These are phyloP conservation scores for Alsophila aescularia DNA, from an alignment of 2,888 invertebrate species.

Conservation along the genomic window DNA sequence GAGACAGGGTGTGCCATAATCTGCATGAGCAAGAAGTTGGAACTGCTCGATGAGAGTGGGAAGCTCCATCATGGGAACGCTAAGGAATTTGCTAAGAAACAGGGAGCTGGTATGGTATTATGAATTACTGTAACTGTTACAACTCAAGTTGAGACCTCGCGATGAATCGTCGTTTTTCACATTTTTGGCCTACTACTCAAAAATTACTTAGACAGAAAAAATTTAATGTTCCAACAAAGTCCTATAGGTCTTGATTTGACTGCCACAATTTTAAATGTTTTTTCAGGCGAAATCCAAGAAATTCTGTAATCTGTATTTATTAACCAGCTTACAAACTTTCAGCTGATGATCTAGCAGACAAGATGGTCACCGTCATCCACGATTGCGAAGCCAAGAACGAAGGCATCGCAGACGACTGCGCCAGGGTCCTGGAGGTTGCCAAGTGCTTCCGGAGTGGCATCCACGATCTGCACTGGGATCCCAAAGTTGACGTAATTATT, in stretches of 20 bases:
- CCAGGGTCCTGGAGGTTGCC: slow-evolving; percentile 60
- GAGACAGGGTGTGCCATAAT: slow-evolving; percentile 63
- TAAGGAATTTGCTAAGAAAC: slow-evolving; percentile 54
- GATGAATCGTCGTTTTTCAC: no score
- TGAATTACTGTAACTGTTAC: no score
- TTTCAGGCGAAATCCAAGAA: no score
- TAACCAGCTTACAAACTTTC: slow-evolving; percentile 22
- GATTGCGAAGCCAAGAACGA: slow-evolving; percentile 55
- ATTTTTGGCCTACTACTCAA: no score
- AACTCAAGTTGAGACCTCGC: no score
- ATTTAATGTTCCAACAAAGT: no score
- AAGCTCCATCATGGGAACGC: slow-evolving; percentile 59
- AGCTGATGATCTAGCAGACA: slow-evolving; percentile 56
- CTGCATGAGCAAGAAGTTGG: slow-evolving; percentile 63
- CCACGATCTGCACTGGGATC: slow-evolving; percentile 62
- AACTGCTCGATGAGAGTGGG: slow-evolving; percentile 52
- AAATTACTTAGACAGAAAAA: no score
- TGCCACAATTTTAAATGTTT: no score
- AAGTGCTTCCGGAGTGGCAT: slow-evolving; percentile 65
- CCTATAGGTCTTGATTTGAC: no score
- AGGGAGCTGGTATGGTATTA: slow-evolving; percentile 63
- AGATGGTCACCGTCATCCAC: slow-evolving; percentile 56
- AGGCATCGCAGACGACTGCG: slow-evolving; percentile 53
- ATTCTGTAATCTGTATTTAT: no score
- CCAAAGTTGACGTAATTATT: slow-evolving; percentile 58